Evolutionary conservation across 2,113 vertebrate species (phyloP).

Genomic region (Zonotrichia leucophrys): DNA sequence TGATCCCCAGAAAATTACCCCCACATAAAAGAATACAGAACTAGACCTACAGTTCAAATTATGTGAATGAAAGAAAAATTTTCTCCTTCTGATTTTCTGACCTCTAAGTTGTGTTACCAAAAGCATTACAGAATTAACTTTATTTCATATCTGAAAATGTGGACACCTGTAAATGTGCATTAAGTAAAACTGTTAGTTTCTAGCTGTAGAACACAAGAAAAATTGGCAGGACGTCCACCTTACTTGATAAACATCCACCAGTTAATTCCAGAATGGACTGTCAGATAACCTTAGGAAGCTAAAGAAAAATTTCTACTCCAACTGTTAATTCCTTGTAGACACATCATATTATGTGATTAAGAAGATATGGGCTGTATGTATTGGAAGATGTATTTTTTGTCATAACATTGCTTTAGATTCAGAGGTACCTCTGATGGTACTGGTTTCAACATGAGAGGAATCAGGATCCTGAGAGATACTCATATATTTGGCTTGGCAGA

Average conservation of each 20-base stretch:
- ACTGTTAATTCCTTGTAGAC: not conserved
- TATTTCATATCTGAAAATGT: constrained; percentile 27
- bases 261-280: not conserved
- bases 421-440: not conserved
- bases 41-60: constrained; percentile 80
- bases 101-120: constrained; percentile 62
- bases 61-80: constrained; percentile 75
- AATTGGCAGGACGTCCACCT: not conserved
- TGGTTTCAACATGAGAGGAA: not conserved
- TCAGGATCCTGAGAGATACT: not conserved
- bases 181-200: constrained; percentile 22
- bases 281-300: not conserved
- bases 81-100: constrained; percentile 80
- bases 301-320: not conserved
- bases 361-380: not conserved
- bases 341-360: not conserved
- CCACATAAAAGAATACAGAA: constrained; percentile 69
- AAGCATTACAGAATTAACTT: constrained; percentile 61
- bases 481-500: not conserved
- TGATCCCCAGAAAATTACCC: constrained; percentile 58
- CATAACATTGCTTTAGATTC: not conserved
- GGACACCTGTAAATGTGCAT: not conserved
- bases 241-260: not conserved
- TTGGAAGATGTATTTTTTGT: not conserved
- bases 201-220: constrained; percentile 7